phyloP scores from a whole-genome alignment of 2,888 invertebrate species.

The Platynereis dumerilii region DNA sequence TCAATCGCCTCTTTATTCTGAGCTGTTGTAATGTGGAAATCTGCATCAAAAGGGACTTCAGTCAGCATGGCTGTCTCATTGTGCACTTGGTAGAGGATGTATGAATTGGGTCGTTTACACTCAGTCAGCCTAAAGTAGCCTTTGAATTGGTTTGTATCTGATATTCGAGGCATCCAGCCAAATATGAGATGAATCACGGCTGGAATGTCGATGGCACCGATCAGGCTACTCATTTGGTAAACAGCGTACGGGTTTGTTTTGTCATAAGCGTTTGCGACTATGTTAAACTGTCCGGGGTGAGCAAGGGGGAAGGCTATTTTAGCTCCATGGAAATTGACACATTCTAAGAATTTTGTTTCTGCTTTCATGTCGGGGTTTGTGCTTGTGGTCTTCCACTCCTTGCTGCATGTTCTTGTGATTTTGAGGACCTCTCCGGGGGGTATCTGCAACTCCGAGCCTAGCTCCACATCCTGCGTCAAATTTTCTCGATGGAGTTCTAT shows the following conservation, averaged over 20 bases:
- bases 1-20: not conserved
- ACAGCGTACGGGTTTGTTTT: slow-evolving; percentile 4
- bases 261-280: slow-evolving; percentile 1
- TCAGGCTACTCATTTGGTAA: not conserved
- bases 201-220: not conserved
- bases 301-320: slow-evolving; percentile 11
- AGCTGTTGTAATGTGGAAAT: not conserved
- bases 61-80: not conserved
- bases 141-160: slow-evolving; percentile 8
- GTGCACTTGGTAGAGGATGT: slow-evolving; percentile 2
- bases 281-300: slow-evolving; percentile 16
- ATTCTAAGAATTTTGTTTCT: slow-evolving; percentile 13
- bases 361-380: not conserved
- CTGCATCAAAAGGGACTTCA: slow-evolving; percentile 9
- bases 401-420: slow-evolving; percentile 8
- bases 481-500: not conserved
- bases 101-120: slow-evolving; percentile 10
- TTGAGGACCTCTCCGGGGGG: slow-evolving; percentile 17
- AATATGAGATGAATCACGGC: slow-evolving; percentile 9
- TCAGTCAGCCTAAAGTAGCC: slow-evolving; percentile 9
- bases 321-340: slow-evolving; percentile 1
- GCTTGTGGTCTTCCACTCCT: not conserved
- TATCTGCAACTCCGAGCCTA: slow-evolving; percentile 5
- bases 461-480: not conserved
- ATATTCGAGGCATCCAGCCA: slow-evolving; percentile 15